Percentiles rank a stretch among this genome's conserved stretches.
Evolutionary conservation across 2,888 invertebrate species (phyloP).

Genomic region (Chymomyza fuscimana): DNA sequence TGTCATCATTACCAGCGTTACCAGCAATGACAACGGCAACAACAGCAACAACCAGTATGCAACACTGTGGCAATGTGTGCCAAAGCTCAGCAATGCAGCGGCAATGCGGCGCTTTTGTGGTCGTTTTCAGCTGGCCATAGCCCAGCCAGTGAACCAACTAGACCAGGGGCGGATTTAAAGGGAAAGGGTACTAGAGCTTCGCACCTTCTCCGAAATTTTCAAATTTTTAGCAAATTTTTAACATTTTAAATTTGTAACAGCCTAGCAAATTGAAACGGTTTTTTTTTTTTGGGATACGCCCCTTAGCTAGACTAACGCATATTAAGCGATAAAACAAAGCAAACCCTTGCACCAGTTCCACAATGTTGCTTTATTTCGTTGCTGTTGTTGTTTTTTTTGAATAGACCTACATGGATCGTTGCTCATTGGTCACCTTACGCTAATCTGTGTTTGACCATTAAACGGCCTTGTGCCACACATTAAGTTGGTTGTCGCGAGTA

Average conservation of each 20-base stretch:
- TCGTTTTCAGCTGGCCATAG: slow-evolving; percentile 10
- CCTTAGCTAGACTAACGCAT: too few species aligned
- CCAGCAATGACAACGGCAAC: slow-evolving; percentile 34
- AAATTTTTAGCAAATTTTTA: too few species aligned
- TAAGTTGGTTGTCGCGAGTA: background rate
- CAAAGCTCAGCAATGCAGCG: slow-evolving; percentile 30
- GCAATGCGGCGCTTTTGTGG: slow-evolving; percentile 21
- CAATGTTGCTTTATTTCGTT: background rate
- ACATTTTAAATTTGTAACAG: too few species aligned
- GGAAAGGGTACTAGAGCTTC: too few species aligned
- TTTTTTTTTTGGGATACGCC: too few species aligned
- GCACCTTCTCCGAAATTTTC: too few species aligned
- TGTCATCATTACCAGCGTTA: slow-evolving; percentile 67
- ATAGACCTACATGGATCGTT: slow-evolving; percentile 1
- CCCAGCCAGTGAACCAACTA: background rate
- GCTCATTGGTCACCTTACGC: background rate
- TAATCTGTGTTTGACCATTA: slow-evolving; percentile 50
- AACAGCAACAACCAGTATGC: slow-evolving; percentile 1
- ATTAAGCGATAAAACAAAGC: background rate
- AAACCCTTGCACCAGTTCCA: slow-evolving; percentile 19
- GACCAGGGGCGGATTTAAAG: background rate
- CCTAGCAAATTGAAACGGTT: too few species aligned
- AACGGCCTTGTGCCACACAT: slow-evolving; percentile 64
- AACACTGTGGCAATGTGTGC: slow-evolving; percentile 40
- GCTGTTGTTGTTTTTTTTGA: slow-evolving; percentile 4